Evolutionary conservation across 2,888 invertebrate species (phyloP).

Genomic region (Hololepta plana): DNA sequence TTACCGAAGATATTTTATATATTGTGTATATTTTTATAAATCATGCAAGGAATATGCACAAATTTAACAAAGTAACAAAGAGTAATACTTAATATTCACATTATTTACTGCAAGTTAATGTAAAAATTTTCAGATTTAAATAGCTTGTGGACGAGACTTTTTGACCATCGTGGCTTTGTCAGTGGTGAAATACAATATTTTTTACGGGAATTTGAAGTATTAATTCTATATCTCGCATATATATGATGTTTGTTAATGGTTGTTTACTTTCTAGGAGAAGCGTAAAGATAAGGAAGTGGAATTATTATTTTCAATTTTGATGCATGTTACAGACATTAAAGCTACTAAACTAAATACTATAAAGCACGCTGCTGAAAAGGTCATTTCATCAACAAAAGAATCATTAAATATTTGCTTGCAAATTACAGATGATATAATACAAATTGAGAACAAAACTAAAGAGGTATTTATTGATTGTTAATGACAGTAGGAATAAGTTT

Average conservation of each 20-base stretch:
- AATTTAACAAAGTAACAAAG: too few species aligned
- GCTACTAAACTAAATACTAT: constrained; percentile 54
- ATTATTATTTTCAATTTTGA: constrained; percentile 55
- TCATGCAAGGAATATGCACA: too few species aligned
- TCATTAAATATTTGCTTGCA: constrained; percentile 33
- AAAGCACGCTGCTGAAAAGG: constrained; percentile 38
- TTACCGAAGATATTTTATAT: too few species aligned
- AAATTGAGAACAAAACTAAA: too few species aligned
- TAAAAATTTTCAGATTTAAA: constrained; percentile 57
- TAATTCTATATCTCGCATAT: constrained; percentile 5
- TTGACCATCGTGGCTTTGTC: constrained; percentile 73
- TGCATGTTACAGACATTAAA: constrained; percentile 59
- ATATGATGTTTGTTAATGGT: constrained; percentile 2
- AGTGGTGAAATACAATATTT: constrained; percentile 74
- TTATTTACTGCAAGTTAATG: too few species aligned
- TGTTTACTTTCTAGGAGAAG: constrained; percentile 39
- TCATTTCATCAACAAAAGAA: constrained; percentile 41
- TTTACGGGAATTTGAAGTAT: constrained; percentile 73
- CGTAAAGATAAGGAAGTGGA: constrained; percentile 66
- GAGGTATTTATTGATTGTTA: too few species aligned
- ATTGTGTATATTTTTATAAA: too few species aligned
- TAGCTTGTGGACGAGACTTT: constrained; percentile 67
- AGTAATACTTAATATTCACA: too few species aligned
- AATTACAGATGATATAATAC: constrained; percentile 40
- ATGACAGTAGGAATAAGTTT: constrained; percentile 18